These are phyloP conservation scores for Anas platyrhynchos DNA, from an alignment of 2,113 vertebrate species.

Conservation along the genomic window DNA sequence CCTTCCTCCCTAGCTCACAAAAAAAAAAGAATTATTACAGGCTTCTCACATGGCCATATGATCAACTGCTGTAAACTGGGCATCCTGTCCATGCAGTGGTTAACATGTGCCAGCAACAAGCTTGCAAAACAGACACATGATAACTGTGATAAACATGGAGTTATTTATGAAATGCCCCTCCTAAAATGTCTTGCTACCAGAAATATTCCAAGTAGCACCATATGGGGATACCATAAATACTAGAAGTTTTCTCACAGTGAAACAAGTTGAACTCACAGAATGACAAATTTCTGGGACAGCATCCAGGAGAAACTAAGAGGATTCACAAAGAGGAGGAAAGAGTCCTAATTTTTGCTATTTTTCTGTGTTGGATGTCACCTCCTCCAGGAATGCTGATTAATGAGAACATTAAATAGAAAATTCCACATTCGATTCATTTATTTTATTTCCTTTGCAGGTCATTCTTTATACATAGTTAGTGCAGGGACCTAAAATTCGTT, in stretches of 20 bases:
- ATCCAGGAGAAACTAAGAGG: constrained; percentile 49
- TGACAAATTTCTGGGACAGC: constrained; percentile 67
- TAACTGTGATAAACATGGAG: constrained; percentile 65
- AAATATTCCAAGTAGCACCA: constrained; percentile 68
- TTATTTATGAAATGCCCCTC: constrained; percentile 67
- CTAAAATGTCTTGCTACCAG: constrained; percentile 66
- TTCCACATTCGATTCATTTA: neutral
- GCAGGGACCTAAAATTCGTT: neutral
- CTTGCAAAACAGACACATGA: constrained; percentile 57
- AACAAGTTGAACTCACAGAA: constrained; percentile 61
- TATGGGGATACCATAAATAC: constrained; percentile 67
- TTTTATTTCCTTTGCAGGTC: neutral
- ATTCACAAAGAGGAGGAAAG: neutral
- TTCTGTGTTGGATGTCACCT: neutral
- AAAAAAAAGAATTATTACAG: neutral
- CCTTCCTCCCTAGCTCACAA: neutral
- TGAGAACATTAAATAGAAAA: constrained; percentile 13
- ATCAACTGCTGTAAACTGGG: neutral
- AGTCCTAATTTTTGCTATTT: neutral
- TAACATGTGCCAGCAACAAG: constrained; percentile 33
- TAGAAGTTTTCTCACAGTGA: constrained; percentile 66
- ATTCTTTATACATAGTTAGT: neutral
- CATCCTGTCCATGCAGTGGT: constrained; percentile 44
- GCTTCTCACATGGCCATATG: accelerated
- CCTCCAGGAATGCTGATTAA: constrained; percentile 38